These are phyloP conservation scores for Megaceryle maxima DNA, from an alignment of 2,113 vertebrate genomes.

Conservation along the genomic window DNA sequence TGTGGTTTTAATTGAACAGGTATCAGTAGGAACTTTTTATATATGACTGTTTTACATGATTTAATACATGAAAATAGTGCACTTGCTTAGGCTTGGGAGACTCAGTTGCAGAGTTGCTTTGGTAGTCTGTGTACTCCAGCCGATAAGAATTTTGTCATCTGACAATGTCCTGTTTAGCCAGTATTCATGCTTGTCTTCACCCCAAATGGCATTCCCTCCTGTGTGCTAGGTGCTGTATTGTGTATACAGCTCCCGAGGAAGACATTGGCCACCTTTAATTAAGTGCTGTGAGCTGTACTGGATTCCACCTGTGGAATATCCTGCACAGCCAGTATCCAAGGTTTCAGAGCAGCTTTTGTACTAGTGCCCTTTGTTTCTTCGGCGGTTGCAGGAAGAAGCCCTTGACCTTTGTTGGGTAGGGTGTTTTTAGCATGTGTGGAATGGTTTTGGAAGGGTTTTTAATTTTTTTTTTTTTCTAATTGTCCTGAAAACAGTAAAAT, in stretches of 20 bases:
- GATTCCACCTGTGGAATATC: not conserved
- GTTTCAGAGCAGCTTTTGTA: not conserved
- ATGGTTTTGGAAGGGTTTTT: not conserved
- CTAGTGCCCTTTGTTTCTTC: not conserved
- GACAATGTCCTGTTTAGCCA: not conserved
- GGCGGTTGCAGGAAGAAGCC: not conserved
- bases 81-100: not conserved
- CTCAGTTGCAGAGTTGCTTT: not conserved
- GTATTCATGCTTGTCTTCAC: not conserved
- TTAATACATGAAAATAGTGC: not conserved
- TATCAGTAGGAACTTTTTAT: not conserved
- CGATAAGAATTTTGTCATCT: not conserved
- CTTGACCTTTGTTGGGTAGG: slow-evolving; percentile 29
- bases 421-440: not conserved
- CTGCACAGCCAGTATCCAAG: not conserved
- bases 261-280: not conserved
- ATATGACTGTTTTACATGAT: not conserved
- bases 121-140: not conserved
- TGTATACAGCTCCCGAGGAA: not conserved
- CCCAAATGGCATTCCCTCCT: not conserved
- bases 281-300: not conserved
- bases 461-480: not conserved
- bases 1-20: not conserved
- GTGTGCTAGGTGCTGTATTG: not conserved
- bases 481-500: not conserved